Percentiles rank a stretch among this genome's conserved stretches.
Conservation (phyloP, 2,113 vertebrate genomes). For the Argyrosomus japonicus region DNA sequence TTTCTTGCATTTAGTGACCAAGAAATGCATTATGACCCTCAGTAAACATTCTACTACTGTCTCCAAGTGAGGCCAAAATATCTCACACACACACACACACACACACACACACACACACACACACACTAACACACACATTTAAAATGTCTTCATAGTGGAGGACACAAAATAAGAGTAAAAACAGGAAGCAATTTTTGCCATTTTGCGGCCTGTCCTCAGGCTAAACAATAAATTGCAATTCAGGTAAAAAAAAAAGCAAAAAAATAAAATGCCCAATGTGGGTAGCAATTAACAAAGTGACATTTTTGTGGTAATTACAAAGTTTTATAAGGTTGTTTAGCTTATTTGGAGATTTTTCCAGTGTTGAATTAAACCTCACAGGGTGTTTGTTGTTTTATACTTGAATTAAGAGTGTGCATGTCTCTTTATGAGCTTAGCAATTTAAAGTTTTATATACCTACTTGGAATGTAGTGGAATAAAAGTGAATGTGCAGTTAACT, state of each 20-base stretch:
- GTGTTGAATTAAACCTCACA: slow-evolving; percentile 51
- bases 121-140: not conserved
- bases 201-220: slow-evolving; percentile 4
- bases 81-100: not conserved
- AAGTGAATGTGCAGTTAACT: slow-evolving; percentile 48
- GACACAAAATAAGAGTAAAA: not conserved
- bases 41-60: slow-evolving; percentile 34
- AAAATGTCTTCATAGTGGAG: slow-evolving; percentile 12
- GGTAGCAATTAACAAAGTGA: slow-evolving; percentile 11
- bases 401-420: slow-evolving; percentile 44
- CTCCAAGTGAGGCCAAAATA: slow-evolving; percentile 33
- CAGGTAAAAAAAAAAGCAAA: not conserved
- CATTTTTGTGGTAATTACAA: slow-evolving; percentile 43
- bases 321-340: slow-evolving; percentile 59
- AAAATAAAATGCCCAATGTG: not conserved
- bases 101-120: not conserved
- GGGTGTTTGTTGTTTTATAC: slow-evolving; percentile 50
- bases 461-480: slow-evolving; percentile 54
- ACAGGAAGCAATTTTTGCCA: slow-evolving; percentile 23
- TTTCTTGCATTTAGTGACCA: slow-evolving; percentile 54
- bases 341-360: slow-evolving; percentile 46
- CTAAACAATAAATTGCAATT: slow-evolving; percentile 21
- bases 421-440: slow-evolving; percentile 64
- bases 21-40: slow-evolving; percentile 59
- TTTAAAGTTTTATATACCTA: slow-evolving; percentile 62